Evolutionary conservation across 2,113 vertebrate species (phyloP), one percentile per base, ranked within the genome.

Genomic region (Glareola pratincola): DNA sequence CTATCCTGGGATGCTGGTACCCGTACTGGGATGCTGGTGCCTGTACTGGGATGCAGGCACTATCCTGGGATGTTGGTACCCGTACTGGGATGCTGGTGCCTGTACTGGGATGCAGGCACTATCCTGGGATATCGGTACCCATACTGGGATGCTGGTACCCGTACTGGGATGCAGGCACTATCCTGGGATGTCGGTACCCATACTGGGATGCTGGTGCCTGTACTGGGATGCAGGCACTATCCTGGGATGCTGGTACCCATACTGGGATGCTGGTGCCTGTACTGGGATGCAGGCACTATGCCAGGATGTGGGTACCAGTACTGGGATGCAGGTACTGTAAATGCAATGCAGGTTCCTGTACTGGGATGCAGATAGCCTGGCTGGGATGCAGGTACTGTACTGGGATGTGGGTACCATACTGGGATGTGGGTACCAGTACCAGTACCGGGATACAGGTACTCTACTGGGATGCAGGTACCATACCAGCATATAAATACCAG

Each of bases 361-460:
- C 53, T 14, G 30, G 34, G 24, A 75, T 27, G 12, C 11, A 12
- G 17, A 17, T 22, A 6, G 21, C 18, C 2, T 5, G 37, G 10
- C 18, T 1, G 29, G 36, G 37, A 20, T 45, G 51, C 2, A 3
- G 12, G 2, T 34, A 5, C 26, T 5, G 3, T 53, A 32, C 14
- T 4, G 4, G 67, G 20, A 43, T 66, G 39, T 2, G 1, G 39
- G 29, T 45, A 13, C 27, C 8, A 5, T 43, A 14, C 45, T 6
- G 24, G 24, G 34, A 69, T 29, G 45, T 13, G 19, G 18, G 12
- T 63, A 19, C 59, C 59, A 18, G 50, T 26, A 51, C 50, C 14
- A 14, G 50, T 50, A 26, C 50, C 7, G 24, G 50, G 24, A 14
- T 51, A 22, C 50, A 51, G 56, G 20, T 57, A n/a, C 45, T 14